These are phyloP conservation scores for Suncus etruscus DNA, from an alignment of 2,113 vertebrate genomes.

Conservation along the genomic window DNA sequence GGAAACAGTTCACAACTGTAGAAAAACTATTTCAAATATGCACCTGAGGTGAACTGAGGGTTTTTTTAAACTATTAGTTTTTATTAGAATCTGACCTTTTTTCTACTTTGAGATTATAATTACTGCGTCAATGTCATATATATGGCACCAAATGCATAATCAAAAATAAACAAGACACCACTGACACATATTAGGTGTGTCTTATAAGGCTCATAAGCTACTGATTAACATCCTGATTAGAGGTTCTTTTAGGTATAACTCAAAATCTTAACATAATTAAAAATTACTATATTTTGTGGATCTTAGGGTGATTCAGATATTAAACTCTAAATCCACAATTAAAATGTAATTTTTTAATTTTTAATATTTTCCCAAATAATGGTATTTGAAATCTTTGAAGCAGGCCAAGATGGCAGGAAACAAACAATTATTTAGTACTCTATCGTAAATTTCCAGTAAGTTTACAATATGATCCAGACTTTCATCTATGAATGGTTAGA, in stretches of 20 bases:
- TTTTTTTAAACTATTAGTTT: conserved; percentile 33
- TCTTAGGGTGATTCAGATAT: background rate
- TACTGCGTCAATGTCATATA: background rate
- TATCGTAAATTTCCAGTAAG: background rate
- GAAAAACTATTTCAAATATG: conserved; percentile 56
- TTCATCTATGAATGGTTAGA: background rate
- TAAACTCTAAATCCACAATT: background rate
- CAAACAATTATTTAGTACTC: fast-evolving
- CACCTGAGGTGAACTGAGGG: conserved; percentile 47
- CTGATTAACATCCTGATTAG: background rate
- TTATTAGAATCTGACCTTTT: background rate
- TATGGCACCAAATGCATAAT: background rate
- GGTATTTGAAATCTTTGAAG: background rate
- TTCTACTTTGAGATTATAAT: conserved; percentile 31
- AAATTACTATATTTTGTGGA: background rate
- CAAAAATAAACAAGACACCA: background rate
- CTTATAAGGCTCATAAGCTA: background rate
- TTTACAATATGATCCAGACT: background rate
- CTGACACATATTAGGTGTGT: background rate
- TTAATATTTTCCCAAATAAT: background rate
- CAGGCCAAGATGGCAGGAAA: background rate
- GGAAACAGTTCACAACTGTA: conserved; percentile 34
- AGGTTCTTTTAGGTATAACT: background rate
- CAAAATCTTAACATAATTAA: background rate
- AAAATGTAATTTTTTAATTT: conserved; percentile 10